Base-by-base conservation (phyloP, 35 echinoderm and acorn worm species). In the Nesometra sesokonis region DNA sequence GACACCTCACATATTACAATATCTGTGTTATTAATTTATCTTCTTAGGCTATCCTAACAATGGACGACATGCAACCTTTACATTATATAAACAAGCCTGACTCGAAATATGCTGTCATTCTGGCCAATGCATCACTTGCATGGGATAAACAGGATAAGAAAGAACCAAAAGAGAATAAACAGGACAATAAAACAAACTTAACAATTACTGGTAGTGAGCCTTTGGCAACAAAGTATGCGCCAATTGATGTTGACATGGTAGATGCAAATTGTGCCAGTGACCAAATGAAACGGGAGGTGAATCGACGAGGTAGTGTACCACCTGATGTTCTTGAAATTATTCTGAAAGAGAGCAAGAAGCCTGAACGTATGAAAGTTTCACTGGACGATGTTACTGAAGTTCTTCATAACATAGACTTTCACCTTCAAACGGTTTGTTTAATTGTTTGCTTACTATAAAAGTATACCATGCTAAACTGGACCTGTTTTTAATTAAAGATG, bases 121-220 rank as follows among this genome's bases (percentile, higher is more conserved):
- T 99, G 89, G 88, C 79, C 30, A 84, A 92, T 23, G 96, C 80
- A 17, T 84, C 88, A 15, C 92, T 99, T 30, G 92, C 87, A 0
- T 99, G 96, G 96, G 96, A 99, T 82, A 99, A 93, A 35, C 80
- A 90, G 17, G 91, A 97, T 57, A 92, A 76, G 13, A 80, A 82
- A 33, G 86, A 92, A 29, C 29, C 21, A 29, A 13, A 82, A 32
- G 37, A 87, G 19, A 21, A 81, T 32, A 90, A 90, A 27, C 35
- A 83, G 11, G 81, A 90, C 17, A 82, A 92, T 8, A 23, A 79
- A 19, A 9, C 9, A 67, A 67, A 67, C 23, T 27, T 2, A 67
- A 27, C 52, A 43, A 43, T 43, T 15, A 43, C 39, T 43, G 39
- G 5, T 4, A 43, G 23, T 3, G 23, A 67, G 23, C 52, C 52